Conservation (phyloP, 2,113 vertebrate species). For the Acanthochromis polyacanthus region DNA sequence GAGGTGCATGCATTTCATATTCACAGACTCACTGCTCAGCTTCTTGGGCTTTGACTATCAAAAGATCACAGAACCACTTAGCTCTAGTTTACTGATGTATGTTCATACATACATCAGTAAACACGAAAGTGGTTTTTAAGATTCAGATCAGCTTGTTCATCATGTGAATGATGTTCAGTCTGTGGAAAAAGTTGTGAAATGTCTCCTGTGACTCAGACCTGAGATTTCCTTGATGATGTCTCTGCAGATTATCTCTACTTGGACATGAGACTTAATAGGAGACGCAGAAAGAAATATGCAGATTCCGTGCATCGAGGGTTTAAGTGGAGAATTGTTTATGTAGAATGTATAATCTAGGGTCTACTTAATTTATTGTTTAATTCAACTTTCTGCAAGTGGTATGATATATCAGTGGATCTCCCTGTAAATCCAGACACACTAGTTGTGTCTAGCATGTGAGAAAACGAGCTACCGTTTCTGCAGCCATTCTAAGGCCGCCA, state of each 20-base stretch:
- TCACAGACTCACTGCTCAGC: not conserved
- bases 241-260: too few relatives aligned
- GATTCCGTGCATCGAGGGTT: fast-evolving
- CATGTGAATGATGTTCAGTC: not conserved
- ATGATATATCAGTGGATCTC: conserved; percentile 5
- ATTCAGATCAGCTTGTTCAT: not conserved
- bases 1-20: conserved; percentile 23
- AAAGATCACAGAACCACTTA: not conserved
- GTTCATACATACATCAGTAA: too few relatives aligned
- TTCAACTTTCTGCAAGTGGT: not conserved
- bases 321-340: too few relatives aligned
- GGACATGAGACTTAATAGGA: too few relatives aligned
- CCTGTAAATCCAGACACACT: not conserved
- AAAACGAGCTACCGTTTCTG: not conserved
- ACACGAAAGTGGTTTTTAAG: not conserved
- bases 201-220: too few relatives aligned
- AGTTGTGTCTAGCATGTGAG: too few relatives aligned
- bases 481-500: not conserved
- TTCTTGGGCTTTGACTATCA: not conserved
- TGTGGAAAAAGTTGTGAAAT: not conserved
- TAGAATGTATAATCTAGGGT: too few relatives aligned
- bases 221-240: too few relatives aligned
- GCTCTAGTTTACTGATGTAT: not conserved
- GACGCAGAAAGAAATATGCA: not conserved
- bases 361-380: not conserved